Evolutionary conservation across 2,888 invertebrate species (phyloP).

Genomic region (Sarcophaga caerulescens): DNA sequence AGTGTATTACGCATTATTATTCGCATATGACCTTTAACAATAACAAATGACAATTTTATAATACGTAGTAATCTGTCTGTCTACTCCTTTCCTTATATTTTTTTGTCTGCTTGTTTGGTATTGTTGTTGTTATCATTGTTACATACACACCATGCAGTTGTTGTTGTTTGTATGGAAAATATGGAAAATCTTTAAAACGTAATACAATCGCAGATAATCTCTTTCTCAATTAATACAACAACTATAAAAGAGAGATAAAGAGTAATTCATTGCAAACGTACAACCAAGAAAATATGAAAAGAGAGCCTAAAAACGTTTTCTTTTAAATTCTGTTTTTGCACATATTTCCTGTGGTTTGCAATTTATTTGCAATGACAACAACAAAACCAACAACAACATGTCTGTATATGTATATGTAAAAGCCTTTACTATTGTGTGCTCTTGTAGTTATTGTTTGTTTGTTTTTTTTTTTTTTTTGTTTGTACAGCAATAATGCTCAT

Average conservation of each 20-base stretch:
- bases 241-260: not conserved
- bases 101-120: not conserved
- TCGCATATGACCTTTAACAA: too few relatives aligned
- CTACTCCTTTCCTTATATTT: too few relatives aligned
- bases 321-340: not conserved
- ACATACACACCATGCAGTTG: too few relatives aligned
- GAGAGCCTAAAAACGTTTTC: not conserved
- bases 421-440: not conserved
- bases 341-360: not conserved
- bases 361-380: not conserved
- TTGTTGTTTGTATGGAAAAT: not conserved
- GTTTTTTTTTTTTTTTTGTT: constrained; percentile 39
- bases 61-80: too few relatives aligned
- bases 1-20: not conserved
- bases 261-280: not conserved
- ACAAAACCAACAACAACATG: not conserved
- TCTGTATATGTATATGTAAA: too few relatives aligned
- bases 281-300: too few relatives aligned
- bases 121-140: not conserved
- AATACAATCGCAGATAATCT: not conserved
- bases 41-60: not conserved
- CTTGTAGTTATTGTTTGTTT: constrained; percentile 29
- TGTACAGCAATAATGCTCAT: constrained; percentile 33
- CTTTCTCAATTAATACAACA: not conserved
- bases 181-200: constrained; percentile 2